Conservation (phyloP, 2,888 invertebrate genomes). For the Camponotus fellah region DNA sequence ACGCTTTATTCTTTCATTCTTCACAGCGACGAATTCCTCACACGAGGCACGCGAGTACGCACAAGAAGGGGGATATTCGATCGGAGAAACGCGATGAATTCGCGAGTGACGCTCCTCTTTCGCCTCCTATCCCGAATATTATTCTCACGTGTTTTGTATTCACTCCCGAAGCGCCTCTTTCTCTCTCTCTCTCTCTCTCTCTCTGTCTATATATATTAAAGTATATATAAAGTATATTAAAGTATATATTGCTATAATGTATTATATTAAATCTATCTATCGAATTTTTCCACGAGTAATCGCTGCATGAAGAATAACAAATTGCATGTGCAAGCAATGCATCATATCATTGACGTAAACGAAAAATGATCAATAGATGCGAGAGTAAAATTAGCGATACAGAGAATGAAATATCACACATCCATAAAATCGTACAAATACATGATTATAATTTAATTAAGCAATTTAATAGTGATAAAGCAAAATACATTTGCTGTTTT, state of each 20-base stretch:
- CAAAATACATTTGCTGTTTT: neutral
- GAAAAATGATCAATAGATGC: neutral
- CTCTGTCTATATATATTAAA: neutral
- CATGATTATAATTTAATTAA: neutral
- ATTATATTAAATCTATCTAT: constrained; percentile 42
- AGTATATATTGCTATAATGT: neutral
- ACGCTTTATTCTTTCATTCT: constrained; percentile 54
- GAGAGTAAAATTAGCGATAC: neutral
- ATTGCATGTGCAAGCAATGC: neutral
- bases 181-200: neutral
- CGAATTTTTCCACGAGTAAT: constrained; percentile 31
- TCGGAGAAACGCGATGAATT: constrained; percentile 46
- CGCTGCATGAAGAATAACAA: constrained; percentile 31
- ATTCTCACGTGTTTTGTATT: constrained; percentile 30
- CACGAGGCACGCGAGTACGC: constrained; percentile 50
- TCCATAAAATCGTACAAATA: neutral
- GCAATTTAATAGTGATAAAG: neutral
- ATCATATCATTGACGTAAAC: neutral
- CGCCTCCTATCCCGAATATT: constrained; percentile 39
- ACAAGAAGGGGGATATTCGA: constrained; percentile 32
- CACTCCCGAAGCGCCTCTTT: neutral
- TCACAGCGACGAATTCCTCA: constrained; percentile 43
- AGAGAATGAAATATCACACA: neutral
- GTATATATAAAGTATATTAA: no score
- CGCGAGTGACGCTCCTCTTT: neutral